Conservation (phyloP, 2,113 vertebrate species). For the Oreochromis spilurus region DNA sequence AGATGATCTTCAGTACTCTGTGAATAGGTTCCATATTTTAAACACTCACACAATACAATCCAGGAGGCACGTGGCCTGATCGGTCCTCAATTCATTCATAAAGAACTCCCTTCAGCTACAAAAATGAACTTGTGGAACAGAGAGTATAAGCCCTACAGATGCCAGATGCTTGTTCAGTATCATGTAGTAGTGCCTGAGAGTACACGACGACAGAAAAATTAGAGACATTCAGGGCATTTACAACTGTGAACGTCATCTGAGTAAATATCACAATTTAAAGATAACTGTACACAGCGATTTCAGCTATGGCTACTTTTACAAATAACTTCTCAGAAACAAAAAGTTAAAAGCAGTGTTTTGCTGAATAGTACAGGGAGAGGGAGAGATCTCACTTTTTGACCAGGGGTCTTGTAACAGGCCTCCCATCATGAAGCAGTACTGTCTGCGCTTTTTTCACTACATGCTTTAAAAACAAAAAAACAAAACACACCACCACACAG, state of each 20-base stretch:
- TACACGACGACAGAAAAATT: background rate
- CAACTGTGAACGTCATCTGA: background rate
- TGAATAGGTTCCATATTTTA: background rate
- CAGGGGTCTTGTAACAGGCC: background rate
- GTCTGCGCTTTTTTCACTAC: background rate
- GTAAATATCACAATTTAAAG: background rate
- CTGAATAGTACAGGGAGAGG: background rate
- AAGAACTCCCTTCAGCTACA: background rate
- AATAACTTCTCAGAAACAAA: background rate
- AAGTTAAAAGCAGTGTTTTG: background rate
- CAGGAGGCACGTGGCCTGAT: background rate
- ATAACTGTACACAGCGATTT: background rate
- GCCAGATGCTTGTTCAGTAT: background rate
- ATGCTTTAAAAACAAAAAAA: background rate
- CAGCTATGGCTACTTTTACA: background rate
- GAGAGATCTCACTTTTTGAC: background rate
- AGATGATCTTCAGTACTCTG: background rate
- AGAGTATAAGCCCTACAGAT: background rate
- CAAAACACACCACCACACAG: background rate
- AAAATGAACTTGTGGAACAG: background rate
- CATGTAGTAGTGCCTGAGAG: background rate
- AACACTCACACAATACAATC: background rate
- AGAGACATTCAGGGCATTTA: background rate
- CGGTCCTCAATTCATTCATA: background rate
- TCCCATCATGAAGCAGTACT: background rate